Base-by-base conservation (phyloP, 2,113 vertebrate species). In the Morphnarchus princeps region DNA sequence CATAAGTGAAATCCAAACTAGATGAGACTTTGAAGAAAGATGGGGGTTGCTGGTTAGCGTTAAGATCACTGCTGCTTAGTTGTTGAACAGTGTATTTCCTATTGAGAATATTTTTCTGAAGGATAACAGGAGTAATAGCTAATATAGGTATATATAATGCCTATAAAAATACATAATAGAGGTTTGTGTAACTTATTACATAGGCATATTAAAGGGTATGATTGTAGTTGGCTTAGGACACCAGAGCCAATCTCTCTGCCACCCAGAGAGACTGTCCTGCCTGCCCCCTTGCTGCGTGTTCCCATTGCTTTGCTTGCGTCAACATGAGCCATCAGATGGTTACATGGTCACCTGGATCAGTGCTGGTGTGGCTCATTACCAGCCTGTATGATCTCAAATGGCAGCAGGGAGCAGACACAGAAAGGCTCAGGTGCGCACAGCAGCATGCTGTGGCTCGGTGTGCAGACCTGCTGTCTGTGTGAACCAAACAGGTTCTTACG, bases 401-500 rank as follows among this genome's bases (percentile, higher is more conserved):
- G 43, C 72, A 47, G 13, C 57, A 81, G 76, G 32, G 14, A 59
- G 12, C 11, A 40, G 73, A 18, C 16, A 29, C 7, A 49, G 43
- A 70, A 74, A 42, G 38, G 58, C 45, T 47, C 66, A 38, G 58
- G 38, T 65, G 21, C 0, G 3, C 45, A 47, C 45, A 47, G 45
- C 45, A 47, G 58, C 26, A 2, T 50, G 7, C 65, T 59, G 52
- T 76, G 52, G 32, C 38, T 63, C 67, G 21, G 14, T 28, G 24
- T 65, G 54, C 54, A 77, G 76, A 62, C 11, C 38, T 71, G 50
- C 42, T 25, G 10, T 28, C 54, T 65, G 3, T 8, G 20, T 24
- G 32, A 15, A 22, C 34, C 6, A 5, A 13, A 43, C 20, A 31
- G 43, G 52, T 78, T 71, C 65, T 22, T 0, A 1, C 1, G 2